Evolutionary conservation across 2,888 invertebrate genomes (phyloP).

Genomic region (Melinopterus prodromus): DNA sequence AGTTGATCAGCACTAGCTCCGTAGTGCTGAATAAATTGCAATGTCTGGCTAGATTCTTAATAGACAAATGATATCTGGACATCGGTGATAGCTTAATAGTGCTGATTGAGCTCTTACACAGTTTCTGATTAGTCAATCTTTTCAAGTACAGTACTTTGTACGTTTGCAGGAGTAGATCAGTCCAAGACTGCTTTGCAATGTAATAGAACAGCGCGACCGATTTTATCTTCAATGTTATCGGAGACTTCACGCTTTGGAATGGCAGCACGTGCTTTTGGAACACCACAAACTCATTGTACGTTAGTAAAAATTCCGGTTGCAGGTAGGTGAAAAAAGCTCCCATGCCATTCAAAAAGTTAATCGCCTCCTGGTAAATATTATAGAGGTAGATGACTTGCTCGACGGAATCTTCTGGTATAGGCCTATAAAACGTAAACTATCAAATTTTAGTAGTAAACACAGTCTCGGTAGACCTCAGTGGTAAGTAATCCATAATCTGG

Average conservation of each 20-base stretch:
- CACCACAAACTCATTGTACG: constrained; percentile 57
- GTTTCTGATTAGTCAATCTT: constrained; percentile 11
- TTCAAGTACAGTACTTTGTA: constrained; percentile 65
- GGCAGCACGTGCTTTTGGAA: constrained; percentile 39
- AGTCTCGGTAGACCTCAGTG: background rate
- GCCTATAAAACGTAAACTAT: background rate
- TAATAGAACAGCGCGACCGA: constrained; percentile 44
- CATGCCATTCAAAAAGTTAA: constrained; percentile 54
- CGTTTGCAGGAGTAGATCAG: constrained; percentile 69
- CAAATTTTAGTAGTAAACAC: no score
- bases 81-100: background rate
- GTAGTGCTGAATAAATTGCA: constrained; percentile 29
- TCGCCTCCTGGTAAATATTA: constrained; percentile 52
- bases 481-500: background rate
- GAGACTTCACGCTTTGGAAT: background rate
- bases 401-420: background rate
- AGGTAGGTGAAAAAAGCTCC: constrained; percentile 59
- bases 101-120: background rate
- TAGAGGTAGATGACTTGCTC: constrained; percentile 49
- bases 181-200: constrained; percentile 63
- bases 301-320: constrained; percentile 56
- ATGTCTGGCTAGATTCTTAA: constrained; percentile 18
- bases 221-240: background rate
- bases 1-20: constrained; percentile 57
- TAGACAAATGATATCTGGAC: background rate